Evolutionary conservation across 2,113 vertebrate species (phyloP), one percentile per base, ranked within the genome.

Genomic region (Physeter macrocephalus): DNA sequence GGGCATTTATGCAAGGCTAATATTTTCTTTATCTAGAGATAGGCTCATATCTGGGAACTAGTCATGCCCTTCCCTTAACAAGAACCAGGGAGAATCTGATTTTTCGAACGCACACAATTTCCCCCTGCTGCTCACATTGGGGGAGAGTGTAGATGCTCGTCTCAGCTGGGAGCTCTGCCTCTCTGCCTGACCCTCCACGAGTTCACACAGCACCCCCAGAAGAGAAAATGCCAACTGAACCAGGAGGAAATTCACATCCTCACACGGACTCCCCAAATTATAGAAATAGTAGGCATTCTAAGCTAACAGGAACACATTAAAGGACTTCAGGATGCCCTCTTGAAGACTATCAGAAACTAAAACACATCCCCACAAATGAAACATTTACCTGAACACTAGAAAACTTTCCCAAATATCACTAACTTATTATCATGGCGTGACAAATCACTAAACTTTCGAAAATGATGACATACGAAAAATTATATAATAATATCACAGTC

Each of bases 401-500:
- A 96, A 97, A 96, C 92, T 46, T 3, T 0, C 86, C 39, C 87
- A 97, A 90, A 82, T 95, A 95, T 59, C 97, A 36, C 46, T 31
- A 93, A 61, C 97, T 93, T 82, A 93, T n/a, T n/a, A n/a, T 87
- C 81, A 36, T 1, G 4, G 77, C 5, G 8, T 46, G 93, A 81
- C 89, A 94, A 96, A 98, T 34, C 0, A 61, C 46, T 57, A 34
- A 92, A 88, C 91, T 96, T 90, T 9, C 29, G 6, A 95, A 98
- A 95, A 29, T 86, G 86, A 94, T 20, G 91, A 88, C 95, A 96
- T 71, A 66, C 80, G 62, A 93, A 89, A 96, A n/a, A 94, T 95
- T 74, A 96, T 77, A 91, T 93, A 97, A 96, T 90, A 94, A 97
- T 92, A 96, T 84, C 93, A 97, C 97, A 98, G 97, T 98, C 95